A percentile compares a stretch with the other conserved stretches of the same genome.
phyloP scores from a whole-genome alignment of 2,113 vertebrate genomes.

The Marcusenius ussheri region DNA sequence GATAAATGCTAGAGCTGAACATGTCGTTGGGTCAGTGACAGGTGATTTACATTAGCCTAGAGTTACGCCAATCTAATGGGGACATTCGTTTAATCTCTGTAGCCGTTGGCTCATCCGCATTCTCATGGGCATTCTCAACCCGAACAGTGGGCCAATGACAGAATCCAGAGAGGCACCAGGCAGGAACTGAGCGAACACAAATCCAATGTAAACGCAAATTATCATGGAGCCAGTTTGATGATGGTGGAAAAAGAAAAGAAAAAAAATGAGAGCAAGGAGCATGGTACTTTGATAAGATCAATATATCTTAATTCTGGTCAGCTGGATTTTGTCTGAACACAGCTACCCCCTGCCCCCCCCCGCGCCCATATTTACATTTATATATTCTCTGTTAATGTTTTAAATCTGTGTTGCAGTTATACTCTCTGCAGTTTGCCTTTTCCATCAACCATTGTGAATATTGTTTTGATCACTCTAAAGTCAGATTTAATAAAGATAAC shows the following conservation, averaged over 20 bases:
- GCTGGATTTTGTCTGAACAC: neutral
- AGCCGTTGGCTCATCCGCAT: neutral
- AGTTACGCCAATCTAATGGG: neutral
- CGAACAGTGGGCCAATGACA: neutral
- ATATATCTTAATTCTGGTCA: neutral
- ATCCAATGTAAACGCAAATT: neutral
- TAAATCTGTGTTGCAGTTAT: neutral
- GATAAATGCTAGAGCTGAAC: neutral
- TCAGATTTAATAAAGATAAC: neutral
- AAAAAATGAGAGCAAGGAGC: neutral
- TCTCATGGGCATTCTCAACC: neutral
- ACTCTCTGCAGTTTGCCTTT: neutral
- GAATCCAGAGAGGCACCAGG: neutral
- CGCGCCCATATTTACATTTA: neutral
- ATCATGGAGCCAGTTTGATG: neutral
- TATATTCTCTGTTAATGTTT: neutral
- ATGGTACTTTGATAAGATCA: neutral
- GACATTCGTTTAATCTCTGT: neutral
- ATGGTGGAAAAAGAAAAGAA: neutral
- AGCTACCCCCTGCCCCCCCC: neutral
- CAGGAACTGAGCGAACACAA: neutral
- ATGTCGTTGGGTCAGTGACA: neutral
- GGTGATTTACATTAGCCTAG: neutral
- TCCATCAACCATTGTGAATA: neutral
- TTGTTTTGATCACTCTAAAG: neutral